Conservation (phyloP, 2,888 invertebrate genomes). For the Nephrocerus scutellatus region DNA sequence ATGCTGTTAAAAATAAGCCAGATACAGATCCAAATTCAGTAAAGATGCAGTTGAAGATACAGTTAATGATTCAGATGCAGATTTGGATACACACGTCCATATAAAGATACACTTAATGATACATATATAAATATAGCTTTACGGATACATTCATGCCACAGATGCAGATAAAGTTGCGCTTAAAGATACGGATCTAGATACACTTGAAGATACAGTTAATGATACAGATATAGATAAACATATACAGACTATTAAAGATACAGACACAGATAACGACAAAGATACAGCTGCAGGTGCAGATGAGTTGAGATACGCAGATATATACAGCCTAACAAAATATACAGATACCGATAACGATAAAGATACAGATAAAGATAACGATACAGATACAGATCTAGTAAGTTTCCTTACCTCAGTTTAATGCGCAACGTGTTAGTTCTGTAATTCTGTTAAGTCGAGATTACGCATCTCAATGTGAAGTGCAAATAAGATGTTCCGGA, state of each 20-base stretch:
- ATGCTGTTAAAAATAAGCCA: too few species aligned
- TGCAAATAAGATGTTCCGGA: too few species aligned
- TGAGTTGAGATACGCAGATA: not conserved
- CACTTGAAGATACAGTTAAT: constrained; percentile 1
- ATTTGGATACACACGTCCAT: not conserved
- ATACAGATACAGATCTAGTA: too few species aligned
- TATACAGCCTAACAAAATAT: not conserved
- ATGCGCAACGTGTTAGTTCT: too few species aligned
- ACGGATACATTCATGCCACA: too few species aligned
- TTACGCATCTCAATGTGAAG: too few species aligned
- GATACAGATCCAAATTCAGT: not conserved
- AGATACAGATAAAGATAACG: too few species aligned
- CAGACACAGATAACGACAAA: not conserved
- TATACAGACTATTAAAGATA: not conserved
- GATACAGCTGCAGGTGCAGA: constrained; percentile 1
- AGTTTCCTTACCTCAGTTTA: too few species aligned
- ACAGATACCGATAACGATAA: constrained; percentile 3
- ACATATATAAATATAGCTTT: not conserved
- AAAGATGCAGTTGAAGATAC: not conserved
- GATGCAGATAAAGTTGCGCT: not conserved
- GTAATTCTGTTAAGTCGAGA: too few species aligned
- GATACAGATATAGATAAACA: constrained; percentile 1
- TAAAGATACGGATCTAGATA: not conserved
- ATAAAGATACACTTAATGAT: not conserved
- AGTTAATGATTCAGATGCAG: not conserved